These are phyloP conservation scores for Mythimna pallens DNA, from an alignment of 2,888 invertebrate genomes.

Conservation along the genomic window DNA sequence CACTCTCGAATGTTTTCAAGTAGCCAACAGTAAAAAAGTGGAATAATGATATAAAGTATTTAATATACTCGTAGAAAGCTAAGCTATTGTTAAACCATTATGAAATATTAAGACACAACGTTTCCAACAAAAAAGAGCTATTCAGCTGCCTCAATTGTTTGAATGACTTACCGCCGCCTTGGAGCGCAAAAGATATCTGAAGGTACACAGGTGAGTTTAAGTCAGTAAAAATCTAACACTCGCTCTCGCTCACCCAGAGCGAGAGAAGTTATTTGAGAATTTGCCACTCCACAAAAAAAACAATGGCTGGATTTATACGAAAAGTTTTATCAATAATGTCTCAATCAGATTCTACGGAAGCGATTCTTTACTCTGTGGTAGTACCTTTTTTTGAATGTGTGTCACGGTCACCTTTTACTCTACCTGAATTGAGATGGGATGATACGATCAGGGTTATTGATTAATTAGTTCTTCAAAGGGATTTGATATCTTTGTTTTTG, in stretches of 20 bases:
- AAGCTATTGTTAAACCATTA: too few species aligned
- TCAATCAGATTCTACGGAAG: too few species aligned
- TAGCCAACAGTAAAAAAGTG: too few species aligned
- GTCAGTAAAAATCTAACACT: not conserved
- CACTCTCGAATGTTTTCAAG: too few species aligned
- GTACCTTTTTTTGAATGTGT: not conserved
- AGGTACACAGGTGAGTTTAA: not conserved
- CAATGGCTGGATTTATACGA: not conserved
- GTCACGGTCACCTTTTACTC: slow-evolving; percentile 1
- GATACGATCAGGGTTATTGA: slow-evolving; percentile 11
- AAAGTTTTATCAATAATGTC: not conserved
- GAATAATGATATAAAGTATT: too few species aligned
- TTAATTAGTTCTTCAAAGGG: slow-evolving; percentile 2
- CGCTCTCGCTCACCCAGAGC: too few species aligned
- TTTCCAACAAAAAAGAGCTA: too few species aligned
- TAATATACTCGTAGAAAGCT: too few species aligned
- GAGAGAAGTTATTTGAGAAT: not conserved
- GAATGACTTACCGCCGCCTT: too few species aligned
- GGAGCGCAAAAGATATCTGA: too few species aligned
- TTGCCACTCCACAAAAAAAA: not conserved
- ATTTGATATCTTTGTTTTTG: slow-evolving; percentile 2
- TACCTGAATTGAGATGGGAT: slow-evolving; percentile 11
- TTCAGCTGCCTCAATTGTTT: not conserved
- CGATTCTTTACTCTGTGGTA: slow-evolving; percentile 1
- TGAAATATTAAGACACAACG: too few species aligned